Conservation (phyloP, 2,888 invertebrate species). For the Phyto melanocephala region DNA sequence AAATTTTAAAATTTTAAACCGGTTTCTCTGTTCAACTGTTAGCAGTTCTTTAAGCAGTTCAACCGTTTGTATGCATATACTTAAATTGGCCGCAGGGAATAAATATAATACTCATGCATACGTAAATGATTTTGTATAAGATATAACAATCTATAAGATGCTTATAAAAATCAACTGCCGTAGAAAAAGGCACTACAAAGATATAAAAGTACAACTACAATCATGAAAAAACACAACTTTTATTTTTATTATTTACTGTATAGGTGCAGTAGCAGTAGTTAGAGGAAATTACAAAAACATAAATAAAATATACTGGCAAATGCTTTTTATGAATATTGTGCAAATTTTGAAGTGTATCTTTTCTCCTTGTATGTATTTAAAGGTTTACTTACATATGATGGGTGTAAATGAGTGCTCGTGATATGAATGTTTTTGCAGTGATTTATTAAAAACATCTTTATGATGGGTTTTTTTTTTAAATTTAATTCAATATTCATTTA, state of each 20-base stretch:
- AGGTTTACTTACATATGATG: too few relatives aligned
- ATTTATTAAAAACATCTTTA: too few relatives aligned
- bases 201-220: not conserved
- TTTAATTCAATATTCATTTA: too few relatives aligned
- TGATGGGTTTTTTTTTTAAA: too few relatives aligned
- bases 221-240: too few relatives aligned
- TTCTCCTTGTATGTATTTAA: too few relatives aligned
- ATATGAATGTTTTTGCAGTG: too few relatives aligned
- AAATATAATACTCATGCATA: constrained; percentile 1
- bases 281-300: not conserved
- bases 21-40: too few relatives aligned
- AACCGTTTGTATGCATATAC: not conserved
- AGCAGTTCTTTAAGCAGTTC: too few relatives aligned
- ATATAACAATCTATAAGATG: constrained; percentile 16
- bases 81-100: constrained; percentile 25
- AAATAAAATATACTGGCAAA: not conserved
- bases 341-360: too few relatives aligned
- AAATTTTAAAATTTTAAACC: too few relatives aligned
- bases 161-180: constrained; percentile 18
- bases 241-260: not conserved
- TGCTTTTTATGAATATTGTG: not conserved
- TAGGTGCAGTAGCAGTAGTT: not conserved
- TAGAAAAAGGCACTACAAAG: not conserved
- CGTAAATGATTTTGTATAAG: not conserved
- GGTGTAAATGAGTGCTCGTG: too few relatives aligned